phyloP scores from a whole-genome alignment of 2,888 invertebrate genomes.

The Diaphora mendica region DNA sequence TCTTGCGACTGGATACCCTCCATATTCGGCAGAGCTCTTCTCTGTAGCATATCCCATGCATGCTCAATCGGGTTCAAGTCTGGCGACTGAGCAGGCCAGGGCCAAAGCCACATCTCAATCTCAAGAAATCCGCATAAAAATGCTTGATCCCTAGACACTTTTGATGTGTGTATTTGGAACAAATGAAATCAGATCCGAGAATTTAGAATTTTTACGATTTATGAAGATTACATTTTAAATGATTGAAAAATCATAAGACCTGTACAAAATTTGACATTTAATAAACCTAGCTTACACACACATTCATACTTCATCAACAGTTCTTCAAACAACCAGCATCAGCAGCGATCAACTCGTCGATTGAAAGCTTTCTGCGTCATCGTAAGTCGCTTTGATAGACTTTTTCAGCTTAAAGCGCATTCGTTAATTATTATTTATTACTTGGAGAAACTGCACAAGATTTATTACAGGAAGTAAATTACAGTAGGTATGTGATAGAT shows the following conservation, averaged over 20 bases:
- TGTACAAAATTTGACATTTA: not conserved
- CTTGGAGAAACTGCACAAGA: constrained; percentile 32
- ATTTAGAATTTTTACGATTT: not conserved
- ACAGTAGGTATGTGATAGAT: constrained; percentile 10
- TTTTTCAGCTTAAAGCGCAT: constrained; percentile 24
- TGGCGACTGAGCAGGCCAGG: too few species aligned
- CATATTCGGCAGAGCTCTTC: too few species aligned
- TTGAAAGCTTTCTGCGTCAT: constrained; percentile 44
- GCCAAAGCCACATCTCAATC: too few species aligned
- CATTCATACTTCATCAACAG: not conserved
- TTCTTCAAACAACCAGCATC: constrained; percentile 21
- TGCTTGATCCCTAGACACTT: too few species aligned
- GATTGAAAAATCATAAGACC: not conserved
- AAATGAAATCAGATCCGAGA: not conserved
- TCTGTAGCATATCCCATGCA: too few species aligned
- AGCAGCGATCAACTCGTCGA: constrained; percentile 5
- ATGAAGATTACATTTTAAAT: not conserved
- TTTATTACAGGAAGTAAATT: constrained; percentile 36
- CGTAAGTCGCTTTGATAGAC: constrained; percentile 43
- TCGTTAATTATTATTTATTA: constrained; percentile 39
- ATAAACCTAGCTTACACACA: not conserved
- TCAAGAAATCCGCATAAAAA: too few species aligned
- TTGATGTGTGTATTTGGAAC: too few species aligned
- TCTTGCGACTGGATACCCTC: too few species aligned
- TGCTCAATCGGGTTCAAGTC: too few species aligned